Percentiles rank a stretch among this genome's conserved stretches.
phyloP scores from a whole-genome alignment of 2,113 vertebrate genomes.

The Gallinago jamesoni region DNA sequence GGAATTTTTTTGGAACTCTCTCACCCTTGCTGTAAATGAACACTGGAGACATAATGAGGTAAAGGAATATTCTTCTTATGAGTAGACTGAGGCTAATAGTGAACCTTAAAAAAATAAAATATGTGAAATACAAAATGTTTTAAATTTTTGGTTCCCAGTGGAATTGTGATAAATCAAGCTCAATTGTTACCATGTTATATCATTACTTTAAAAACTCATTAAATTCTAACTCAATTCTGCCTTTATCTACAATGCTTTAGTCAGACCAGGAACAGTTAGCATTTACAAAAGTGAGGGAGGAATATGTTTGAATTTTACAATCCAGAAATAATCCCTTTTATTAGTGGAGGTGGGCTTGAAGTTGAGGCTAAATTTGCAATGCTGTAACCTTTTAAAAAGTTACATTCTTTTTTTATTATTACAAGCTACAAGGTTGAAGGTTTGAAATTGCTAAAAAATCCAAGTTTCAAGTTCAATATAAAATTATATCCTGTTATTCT shows the following conservation, averaged over 20 bases:
- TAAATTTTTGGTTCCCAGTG: not conserved
- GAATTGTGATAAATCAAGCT: not conserved
- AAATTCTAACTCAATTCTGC: not conserved
- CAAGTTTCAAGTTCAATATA: not conserved
- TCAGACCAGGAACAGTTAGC: not conserved
- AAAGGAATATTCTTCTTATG: not conserved
- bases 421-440: not conserved
- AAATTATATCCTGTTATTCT: not conserved
- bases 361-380: not conserved
- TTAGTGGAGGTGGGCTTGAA: not conserved
- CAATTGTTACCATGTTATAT: not conserved
- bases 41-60: not conserved
- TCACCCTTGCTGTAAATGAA: not conserved
- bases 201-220: not conserved
- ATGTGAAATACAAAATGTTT: not conserved
- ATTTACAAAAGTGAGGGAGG: not conserved
- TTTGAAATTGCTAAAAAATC: not conserved
- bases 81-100: not conserved
- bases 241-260: not conserved
- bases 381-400: not conserved
- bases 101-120: not conserved
- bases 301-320: not conserved
- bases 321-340: not conserved
- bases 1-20: not conserved
- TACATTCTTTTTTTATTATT: not conserved